Evolutionary conservation across 2,113 vertebrate species (phyloP).

Genomic region (Eidolon helvum): DNA sequence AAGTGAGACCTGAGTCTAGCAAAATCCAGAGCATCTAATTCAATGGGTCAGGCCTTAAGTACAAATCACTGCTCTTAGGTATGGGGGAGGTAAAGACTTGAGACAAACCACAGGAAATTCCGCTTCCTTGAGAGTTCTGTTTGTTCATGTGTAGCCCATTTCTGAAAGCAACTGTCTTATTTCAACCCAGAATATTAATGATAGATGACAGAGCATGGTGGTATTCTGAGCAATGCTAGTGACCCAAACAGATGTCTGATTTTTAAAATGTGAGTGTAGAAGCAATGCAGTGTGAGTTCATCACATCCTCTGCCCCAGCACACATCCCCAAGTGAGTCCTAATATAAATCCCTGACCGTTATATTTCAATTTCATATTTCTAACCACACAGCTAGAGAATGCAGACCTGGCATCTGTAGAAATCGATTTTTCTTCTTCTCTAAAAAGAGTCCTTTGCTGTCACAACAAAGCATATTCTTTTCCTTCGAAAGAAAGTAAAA

Average conservation of each 20-base stretch:
- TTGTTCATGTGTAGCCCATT: neutral
- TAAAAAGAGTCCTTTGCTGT: slow-evolving; percentile 50
- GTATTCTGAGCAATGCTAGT: neutral
- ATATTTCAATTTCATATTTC: slow-evolving; percentile 43
- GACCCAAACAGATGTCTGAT: neutral
- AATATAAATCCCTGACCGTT: slow-evolving; percentile 13
- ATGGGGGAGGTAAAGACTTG: neutral
- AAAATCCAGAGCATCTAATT: neutral
- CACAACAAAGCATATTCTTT: slow-evolving; percentile 60
- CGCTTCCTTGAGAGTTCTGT: neutral
- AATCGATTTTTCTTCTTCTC: slow-evolving; percentile 55
- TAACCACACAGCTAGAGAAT: neutral
- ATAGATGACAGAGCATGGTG: neutral
- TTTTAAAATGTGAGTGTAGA: neutral
- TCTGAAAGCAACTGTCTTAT: neutral
- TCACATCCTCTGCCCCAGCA: neutral
- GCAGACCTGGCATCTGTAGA: slow-evolving; percentile 41
- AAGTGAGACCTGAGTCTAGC: neutral
- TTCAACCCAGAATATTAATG: neutral
- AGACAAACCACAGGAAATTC: neutral
- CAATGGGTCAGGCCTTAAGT: neutral
- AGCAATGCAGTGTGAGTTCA: neutral
- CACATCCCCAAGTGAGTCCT: neutral
- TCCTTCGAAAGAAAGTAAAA: slow-evolving; percentile 49
- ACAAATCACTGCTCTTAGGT: neutral